Conservation (phyloP, 1,140 invertebrate species). For the Andricus grossulariae region DNA sequence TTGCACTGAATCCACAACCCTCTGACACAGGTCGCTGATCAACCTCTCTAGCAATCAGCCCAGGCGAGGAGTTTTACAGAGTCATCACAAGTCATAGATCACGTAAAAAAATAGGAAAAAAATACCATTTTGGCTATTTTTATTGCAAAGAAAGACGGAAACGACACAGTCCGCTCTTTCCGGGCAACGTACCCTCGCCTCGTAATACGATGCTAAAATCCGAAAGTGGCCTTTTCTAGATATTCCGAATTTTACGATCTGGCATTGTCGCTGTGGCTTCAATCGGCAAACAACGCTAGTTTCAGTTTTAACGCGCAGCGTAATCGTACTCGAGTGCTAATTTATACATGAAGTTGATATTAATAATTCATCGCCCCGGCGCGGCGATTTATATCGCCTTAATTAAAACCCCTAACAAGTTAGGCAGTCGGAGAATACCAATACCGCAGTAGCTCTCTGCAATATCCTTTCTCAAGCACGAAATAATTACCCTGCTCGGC, state of each 20-base stretch:
- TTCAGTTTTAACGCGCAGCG: constrained; percentile 68
- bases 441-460: constrained; percentile 60
- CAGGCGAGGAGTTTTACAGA: no score
- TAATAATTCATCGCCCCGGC: constrained; percentile 72
- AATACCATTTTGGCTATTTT: no score
- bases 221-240: constrained; percentile 41
- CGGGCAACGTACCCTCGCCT: constrained; percentile 32
- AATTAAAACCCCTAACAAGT: constrained; percentile 76
- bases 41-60: no score
- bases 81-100: no score
- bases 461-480: constrained; percentile 55
- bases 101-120: no score
- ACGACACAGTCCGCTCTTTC: constrained; percentile 13
- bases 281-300: constrained; percentile 66
- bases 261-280: constrained; percentile 38
- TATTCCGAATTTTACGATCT: constrained; percentile 58
- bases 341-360: constrained; percentile 75
- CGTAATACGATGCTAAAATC: constrained; percentile 40
- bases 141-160: background rate
- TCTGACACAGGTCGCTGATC: no score
- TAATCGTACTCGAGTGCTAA: constrained; percentile 63
- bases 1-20: no score
- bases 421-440: constrained; percentile 72
- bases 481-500: constrained; percentile 55
- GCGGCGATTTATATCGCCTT: constrained; percentile 73